Conservation (phyloP, 2,113 vertebrate species). For the Copsychus sechellarum region DNA sequence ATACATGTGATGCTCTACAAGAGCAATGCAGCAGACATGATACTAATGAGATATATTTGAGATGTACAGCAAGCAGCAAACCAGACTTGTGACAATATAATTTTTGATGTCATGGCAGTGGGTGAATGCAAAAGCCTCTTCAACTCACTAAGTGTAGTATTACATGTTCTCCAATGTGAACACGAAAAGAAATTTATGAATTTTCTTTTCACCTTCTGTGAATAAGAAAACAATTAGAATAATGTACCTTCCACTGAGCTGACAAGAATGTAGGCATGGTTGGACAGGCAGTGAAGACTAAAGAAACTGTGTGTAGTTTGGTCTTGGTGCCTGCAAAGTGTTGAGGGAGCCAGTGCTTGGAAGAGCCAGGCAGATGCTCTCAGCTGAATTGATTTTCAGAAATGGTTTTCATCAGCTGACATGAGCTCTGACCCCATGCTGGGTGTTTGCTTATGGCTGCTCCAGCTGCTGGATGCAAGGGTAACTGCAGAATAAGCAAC, state of each 20-base stretch:
- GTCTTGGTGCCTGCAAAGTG: background rate
- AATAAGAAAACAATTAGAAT: background rate
- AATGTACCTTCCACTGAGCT: background rate
- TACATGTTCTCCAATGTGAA: background rate
- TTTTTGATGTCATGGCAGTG: background rate
- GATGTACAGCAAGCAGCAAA: background rate
- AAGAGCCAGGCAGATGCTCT: background rate
- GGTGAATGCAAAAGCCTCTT: background rate
- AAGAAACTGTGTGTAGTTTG: background rate
- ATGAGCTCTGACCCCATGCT: background rate
- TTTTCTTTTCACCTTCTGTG: background rate
- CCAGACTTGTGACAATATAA: background rate
- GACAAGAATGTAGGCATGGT: background rate
- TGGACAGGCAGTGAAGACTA: background rate
- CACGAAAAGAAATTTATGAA: background rate
- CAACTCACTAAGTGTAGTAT: background rate
- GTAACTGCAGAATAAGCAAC: background rate
- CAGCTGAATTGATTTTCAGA: background rate
- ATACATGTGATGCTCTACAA: rapidly evolving
- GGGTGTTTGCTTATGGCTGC: background rate
- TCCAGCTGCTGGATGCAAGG: background rate
- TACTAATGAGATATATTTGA: background rate
- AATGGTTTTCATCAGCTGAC: background rate
- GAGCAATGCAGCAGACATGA: background rate
- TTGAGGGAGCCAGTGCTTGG: background rate